Percentiles rank a stretch among this genome's conserved stretches.
phyloP scores from a whole-genome alignment of 2,113 vertebrate genomes.

The Monopterus albus region DNA sequence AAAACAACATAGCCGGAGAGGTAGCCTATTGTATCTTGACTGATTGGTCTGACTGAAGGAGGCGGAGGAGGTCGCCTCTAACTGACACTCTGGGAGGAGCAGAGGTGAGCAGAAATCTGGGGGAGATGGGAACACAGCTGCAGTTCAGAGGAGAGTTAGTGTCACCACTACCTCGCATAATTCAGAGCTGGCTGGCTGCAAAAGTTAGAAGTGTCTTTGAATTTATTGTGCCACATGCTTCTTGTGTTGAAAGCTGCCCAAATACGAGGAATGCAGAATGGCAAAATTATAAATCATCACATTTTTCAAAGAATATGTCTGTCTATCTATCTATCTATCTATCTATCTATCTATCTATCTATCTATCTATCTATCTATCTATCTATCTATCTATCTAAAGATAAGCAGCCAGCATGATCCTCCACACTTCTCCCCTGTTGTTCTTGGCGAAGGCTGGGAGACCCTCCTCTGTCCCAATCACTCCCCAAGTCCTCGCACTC shows the following conservation, averaged over 20 bases:
- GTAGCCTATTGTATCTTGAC: slow-evolving; percentile 86
- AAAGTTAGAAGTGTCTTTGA: slow-evolving; percentile 19
- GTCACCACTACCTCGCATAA: slow-evolving; percentile 52
- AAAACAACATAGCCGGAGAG: slow-evolving; percentile 88
- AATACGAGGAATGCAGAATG: not conserved
- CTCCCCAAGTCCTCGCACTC: slow-evolving; percentile 55
- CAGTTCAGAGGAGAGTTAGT: slow-evolving; percentile 62
- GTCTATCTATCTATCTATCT: slow-evolving; percentile 3
- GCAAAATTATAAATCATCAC: not conserved
- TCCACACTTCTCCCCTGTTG: slow-evolving; percentile 63
- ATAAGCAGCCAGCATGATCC: slow-evolving; percentile 47
- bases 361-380: slow-evolving; percentile 24
- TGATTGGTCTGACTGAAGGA: slow-evolving; percentile 84
- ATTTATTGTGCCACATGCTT: slow-evolving; percentile 5
- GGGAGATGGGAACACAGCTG: slow-evolving; percentile 78
- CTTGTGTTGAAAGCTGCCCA: slow-evolving; percentile 13
- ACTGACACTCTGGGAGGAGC: slow-evolving; percentile 71
- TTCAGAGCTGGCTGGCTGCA: slow-evolving; percentile 36
- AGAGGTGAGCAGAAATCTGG: slow-evolving; percentile 75
- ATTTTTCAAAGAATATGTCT: not conserved
- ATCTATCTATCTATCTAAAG: slow-evolving; percentile 23
- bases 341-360: slow-evolving; percentile 22
- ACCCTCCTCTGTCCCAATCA: slow-evolving; percentile 61
- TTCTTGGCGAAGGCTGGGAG: slow-evolving; percentile 63
- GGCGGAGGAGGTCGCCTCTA: slow-evolving; percentile 65